Evolutionary conservation across 2,113 vertebrate genomes (phyloP), one percentile per base, ranked within the genome.

Genomic region (Macrotus californicus): DNA sequence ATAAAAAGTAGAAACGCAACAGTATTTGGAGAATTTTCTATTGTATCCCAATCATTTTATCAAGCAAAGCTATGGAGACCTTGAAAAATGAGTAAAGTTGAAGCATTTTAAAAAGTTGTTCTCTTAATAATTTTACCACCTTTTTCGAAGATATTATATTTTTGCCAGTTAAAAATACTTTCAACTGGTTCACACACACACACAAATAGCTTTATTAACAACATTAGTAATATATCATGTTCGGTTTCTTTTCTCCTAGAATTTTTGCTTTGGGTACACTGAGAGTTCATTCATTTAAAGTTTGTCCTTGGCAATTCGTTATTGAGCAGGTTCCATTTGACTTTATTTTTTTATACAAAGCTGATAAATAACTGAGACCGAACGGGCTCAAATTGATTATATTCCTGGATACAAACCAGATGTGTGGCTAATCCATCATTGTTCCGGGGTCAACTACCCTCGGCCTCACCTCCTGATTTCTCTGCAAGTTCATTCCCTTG

Each of bases 341-440:
- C 43, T 96, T 50, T 64, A 43, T 73, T 75, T 86, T 93, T 73
- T 46, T 76, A 66, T 64, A 73, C 61, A 90, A 86, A 95, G 76
- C 79, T 91, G 92, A 95, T 92, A 95, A 96, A 89, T 80, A 96
- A 84, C 43, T 70, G 76, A 94, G 84, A 75, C 79, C 83, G 39
- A 87, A 41, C 43, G 50, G 76, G 41, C 94, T 87, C 39, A 73
- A 61, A 54, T 15, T n/a, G 64, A 93, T 91, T 94, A 39, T 64
- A 29, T 79, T 93, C 82, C 85, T 96, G 82, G 88, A 83, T 95
- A 31, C 15, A 73, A 96, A 96, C 79, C 91, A 96, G 91, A 91
- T 41, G 83, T 88, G 67, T 14, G 15, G 85, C 83, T 89, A 89
- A 93, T 93, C 61, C 85, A 29, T 93, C 90, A 75, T 13, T 43